Conservation (phyloP, 2,797 vertebrate species). For the Meda fulgida region DNA sequence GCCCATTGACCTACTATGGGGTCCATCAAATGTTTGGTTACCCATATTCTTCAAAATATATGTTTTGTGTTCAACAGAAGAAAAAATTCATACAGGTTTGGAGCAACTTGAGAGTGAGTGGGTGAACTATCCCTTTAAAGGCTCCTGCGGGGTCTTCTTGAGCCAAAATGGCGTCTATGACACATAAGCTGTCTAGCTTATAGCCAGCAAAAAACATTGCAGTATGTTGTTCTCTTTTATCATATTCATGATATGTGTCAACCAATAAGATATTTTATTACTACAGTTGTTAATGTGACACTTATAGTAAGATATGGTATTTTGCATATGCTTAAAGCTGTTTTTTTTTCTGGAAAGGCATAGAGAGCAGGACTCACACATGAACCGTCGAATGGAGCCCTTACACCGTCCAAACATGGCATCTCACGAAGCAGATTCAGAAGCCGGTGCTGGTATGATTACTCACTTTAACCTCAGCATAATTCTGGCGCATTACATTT, state of each 20-base stretch:
- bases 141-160: neutral
- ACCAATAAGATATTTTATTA: no score
- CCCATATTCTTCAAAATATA: no score
- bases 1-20: no score
- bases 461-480: neutral
- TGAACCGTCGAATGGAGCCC: constrained; percentile 31
- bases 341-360: constrained; percentile 72
- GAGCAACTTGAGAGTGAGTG: no score
- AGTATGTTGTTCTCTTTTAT: neutral
- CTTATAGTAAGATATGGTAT: neutral
- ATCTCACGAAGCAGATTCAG: constrained; percentile 68
- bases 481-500: neutral
- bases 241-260: neutral
- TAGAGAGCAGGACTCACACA: constrained; percentile 41
- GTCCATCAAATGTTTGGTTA: no score
- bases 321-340: neutral
- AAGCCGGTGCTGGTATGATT: constrained; percentile 78
- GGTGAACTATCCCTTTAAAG: neutral
- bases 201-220: constrained; percentile 60
- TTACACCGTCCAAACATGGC: constrained; percentile 70
- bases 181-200: constrained; percentile 68
- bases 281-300: fast-evolving
- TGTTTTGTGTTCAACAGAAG: no score
- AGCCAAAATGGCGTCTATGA: constrained; percentile 44
- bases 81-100: no score